Base-by-base conservation (phyloP, 1,140 invertebrate species). In the Aphaenogaster ashmeadi region DNA sequence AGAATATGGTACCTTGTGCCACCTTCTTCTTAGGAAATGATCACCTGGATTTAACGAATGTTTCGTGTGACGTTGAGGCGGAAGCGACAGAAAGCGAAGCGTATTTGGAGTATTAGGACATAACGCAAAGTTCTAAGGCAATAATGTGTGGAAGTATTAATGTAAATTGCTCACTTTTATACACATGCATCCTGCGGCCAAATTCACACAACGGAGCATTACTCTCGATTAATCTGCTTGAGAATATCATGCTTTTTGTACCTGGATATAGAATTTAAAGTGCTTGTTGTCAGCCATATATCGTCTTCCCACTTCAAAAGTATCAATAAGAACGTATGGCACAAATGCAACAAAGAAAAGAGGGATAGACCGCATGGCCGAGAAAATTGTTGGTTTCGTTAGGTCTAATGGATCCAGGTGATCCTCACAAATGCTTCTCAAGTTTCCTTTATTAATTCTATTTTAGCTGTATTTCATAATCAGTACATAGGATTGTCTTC, bases 261-360 rank as follows among this genome's bases (percentile, higher is more conserved):
- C 62, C 87, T 90, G 71, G 81, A 75, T 88, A 44, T 81, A 87
- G 56, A 91, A 58, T 78, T 88, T 79, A 77, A 88, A 90, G 81
- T 74, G 86, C 66, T 91, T 87, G 9, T 67, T 69, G 81, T 92
- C 89, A 91, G 89, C 90, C 90, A 92, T 91, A 91, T 58, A 88
- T 89, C 86, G 92, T 93, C 92, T 93, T 93, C 92, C 92, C 71
- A 87, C 52, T 75, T 89, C 11, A 72, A 87, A 83, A 72, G 36
- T 91, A 91, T 44, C 52, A 74, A 47, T 71, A 75, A 80, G 33
- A 77, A 13, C 33, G 41, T 66, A 54, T 74, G 71, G 80, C 72
- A 90, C 89, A 85, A 90, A 86, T 80, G 41, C 36, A 56, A 78
- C 2, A 66, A 69, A 41, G 11, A 71, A 58, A 72, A 58, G 8